Evolutionary conservation across 1,140 invertebrate genomes (phyloP).

Genomic region (Drosophila teissieri): DNA sequence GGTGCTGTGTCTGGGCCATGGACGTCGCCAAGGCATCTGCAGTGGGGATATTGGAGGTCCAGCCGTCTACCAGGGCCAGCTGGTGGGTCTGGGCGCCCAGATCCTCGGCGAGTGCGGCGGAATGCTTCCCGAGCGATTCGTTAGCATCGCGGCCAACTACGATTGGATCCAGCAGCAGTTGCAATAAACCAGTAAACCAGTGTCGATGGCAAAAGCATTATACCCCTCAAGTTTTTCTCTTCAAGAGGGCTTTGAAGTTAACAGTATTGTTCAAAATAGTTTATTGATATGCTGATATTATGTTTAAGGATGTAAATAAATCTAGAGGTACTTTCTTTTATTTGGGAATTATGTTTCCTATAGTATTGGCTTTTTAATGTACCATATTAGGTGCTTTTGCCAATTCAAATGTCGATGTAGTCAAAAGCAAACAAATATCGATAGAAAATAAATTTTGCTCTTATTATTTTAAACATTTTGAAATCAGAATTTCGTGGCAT

Average conservation of each 20-base stretch:
- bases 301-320: too few species aligned
- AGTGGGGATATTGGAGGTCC: slow-evolving; percentile 70
- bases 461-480: not conserved
- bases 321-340: too few species aligned
- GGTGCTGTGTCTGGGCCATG: slow-evolving; percentile 65
- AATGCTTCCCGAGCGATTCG: slow-evolving; percentile 67
- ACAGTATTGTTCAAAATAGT: too few species aligned
- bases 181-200: slow-evolving; percentile 53
- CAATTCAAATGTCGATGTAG: too few species aligned
- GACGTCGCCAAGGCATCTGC: slow-evolving; percentile 66
- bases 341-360: too few species aligned
- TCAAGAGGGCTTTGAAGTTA: too few species aligned
- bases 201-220: not conserved
- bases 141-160: slow-evolving; percentile 65
- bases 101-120: slow-evolving; percentile 65
- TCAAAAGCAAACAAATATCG: too few species aligned
- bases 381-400: too few species aligned
- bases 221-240: too few species aligned
- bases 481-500: not conserved
- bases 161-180: slow-evolving; percentile 66
- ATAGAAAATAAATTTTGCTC: too few species aligned
- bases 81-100: slow-evolving; percentile 67
- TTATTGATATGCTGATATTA: too few species aligned
- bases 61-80: slow-evolving; percentile 51
- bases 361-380: too few species aligned